Conservation (phyloP, 2,797 vertebrate genomes). For the Phoxinus dragarum region DNA sequence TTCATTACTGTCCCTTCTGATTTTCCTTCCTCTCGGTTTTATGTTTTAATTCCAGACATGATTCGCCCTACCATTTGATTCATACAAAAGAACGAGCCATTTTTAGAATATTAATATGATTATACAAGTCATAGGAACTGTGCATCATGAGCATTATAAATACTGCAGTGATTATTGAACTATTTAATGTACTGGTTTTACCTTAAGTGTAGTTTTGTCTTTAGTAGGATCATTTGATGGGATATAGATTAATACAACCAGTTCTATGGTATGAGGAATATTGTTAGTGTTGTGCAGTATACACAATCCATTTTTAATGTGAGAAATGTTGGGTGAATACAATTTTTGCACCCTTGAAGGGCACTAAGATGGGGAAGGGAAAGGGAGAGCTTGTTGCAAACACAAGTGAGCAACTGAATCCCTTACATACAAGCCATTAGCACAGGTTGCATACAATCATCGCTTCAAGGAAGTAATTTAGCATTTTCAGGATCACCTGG, state of each 20-base stretch:
- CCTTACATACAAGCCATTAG: neutral
- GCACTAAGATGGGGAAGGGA: neutral
- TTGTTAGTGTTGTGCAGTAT: neutral
- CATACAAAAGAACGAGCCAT: constrained; percentile 51
- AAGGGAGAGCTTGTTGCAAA: neutral
- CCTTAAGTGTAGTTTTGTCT: constrained; percentile 3
- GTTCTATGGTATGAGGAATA: neutral
- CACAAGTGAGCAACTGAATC: neutral
- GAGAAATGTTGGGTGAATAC: neutral
- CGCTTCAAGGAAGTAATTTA: neutral
- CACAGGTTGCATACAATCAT: neutral
- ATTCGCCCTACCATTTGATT: constrained; percentile 68
- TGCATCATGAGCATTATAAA: constrained; percentile 47
- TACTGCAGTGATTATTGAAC: constrained; percentile 43
- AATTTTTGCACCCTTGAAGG: neutral
- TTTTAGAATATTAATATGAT: constrained; percentile 70
- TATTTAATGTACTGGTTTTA: neutral
- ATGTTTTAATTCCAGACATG: constrained; percentile 47
- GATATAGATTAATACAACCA: neutral
- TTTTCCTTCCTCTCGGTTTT: constrained; percentile 40
- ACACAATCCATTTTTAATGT: neutral
- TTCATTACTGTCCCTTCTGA: constrained; percentile 51
- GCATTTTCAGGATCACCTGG: neutral
- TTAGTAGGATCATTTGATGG: neutral
- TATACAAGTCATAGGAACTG: constrained; percentile 57